Evolutionary conservation across 2,113 vertebrate species (phyloP).

Genomic region (Equus przewalskii): DNA sequence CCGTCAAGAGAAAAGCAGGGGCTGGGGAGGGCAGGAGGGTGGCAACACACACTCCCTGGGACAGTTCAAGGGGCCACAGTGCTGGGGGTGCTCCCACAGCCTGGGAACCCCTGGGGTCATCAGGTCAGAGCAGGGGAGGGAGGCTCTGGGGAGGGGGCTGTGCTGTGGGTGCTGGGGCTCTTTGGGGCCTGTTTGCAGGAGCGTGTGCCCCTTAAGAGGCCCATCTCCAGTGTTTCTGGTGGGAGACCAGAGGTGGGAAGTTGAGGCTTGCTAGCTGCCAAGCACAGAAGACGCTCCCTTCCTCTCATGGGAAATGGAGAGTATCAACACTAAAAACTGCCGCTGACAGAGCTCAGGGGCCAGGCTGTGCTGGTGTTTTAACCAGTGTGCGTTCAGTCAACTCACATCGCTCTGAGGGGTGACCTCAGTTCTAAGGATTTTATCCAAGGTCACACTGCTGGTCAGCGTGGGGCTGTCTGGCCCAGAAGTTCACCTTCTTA

Average conservation of each 20-base stretch:
- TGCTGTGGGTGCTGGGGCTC: background rate
- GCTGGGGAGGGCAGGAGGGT: background rate
- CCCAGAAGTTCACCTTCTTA: background rate
- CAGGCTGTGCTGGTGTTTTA: background rate
- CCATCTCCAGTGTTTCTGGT: background rate
- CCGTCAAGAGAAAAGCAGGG: conserved; percentile 65
- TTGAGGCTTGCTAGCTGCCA: conserved; percentile 14
- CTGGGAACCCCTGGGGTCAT: background rate
- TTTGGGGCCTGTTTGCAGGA: background rate
- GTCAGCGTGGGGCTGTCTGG: background rate
- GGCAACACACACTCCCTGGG: background rate
- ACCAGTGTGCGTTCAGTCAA: background rate
- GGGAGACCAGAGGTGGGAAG: background rate
- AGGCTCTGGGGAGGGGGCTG: background rate
- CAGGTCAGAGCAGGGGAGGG: background rate
- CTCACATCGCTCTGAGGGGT: background rate
- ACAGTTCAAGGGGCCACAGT: background rate
- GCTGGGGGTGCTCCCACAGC: background rate
- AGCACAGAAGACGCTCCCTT: background rate
- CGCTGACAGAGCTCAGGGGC: background rate
- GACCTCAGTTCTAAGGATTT: background rate
- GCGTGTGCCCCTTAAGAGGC: background rate
- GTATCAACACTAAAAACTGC: background rate
- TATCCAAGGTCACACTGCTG: background rate
- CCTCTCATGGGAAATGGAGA: background rate